These are phyloP conservation scores for Rhagologus leucostigma DNA, from an alignment of 2,113 vertebrate species.

Conservation along the genomic window DNA sequence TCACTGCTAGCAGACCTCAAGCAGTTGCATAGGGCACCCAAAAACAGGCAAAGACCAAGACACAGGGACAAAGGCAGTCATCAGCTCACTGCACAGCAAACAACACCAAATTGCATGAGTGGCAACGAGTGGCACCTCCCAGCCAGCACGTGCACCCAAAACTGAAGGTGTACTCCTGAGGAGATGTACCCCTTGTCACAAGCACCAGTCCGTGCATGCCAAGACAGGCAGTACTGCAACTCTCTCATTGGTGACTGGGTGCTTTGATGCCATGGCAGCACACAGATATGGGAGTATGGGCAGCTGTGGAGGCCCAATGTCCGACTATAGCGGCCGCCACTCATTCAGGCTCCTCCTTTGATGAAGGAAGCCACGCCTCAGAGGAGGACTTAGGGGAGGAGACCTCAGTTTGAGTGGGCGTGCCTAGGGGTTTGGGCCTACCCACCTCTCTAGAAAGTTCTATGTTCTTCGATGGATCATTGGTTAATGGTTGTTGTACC, in stretches of 20 bases:
- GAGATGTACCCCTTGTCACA: not conserved
- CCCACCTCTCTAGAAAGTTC: too few relatives aligned
- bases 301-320: too few relatives aligned
- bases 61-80: not conserved
- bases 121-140: too few relatives aligned
- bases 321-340: too few relatives aligned
- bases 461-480: too few relatives aligned
- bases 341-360: too few relatives aligned
- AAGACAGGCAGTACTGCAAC: not conserved
- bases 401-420: too few relatives aligned
- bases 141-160: not conserved
- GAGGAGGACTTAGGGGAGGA: too few relatives aligned
- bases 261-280: not conserved
- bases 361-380: too few relatives aligned
- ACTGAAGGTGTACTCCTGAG: not conserved
- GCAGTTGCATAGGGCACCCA: not conserved
- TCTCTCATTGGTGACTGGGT: not conserved
- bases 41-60: not conserved
- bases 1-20: not conserved
- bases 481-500: too few relatives aligned
- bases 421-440: too few relatives aligned
- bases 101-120: rapidly evolving
- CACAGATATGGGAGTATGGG: not conserved
- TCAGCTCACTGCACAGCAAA: not conserved
- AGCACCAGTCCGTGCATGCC: rapidly evolving